These are phyloP conservation scores for Ophioderma brevispina DNA, from an alignment of 35 echinoderm and acorn worm genomes.

Conservation along the genomic window DNA sequence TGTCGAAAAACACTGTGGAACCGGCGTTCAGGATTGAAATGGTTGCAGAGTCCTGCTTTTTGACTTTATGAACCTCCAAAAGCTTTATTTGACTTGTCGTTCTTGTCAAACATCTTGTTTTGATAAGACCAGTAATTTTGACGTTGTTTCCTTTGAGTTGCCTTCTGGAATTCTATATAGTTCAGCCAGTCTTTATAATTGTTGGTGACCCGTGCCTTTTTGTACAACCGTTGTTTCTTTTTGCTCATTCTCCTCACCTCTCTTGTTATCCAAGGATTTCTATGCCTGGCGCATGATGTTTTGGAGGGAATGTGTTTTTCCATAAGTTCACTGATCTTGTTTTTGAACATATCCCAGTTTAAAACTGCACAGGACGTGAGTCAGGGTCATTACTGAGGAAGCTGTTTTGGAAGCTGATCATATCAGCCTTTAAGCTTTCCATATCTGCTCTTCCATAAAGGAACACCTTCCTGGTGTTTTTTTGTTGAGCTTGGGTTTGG, in stretches of 20 bases:
- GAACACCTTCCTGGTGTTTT: too few relatives aligned
- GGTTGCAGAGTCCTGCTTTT: conserved; percentile 30
- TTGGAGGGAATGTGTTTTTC: conserved; percentile 51
- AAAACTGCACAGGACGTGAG: not conserved
- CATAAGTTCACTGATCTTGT: conserved; percentile 31
- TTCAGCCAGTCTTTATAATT: conserved; percentile 18
- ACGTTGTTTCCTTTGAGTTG: not conserved
- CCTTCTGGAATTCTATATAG: conserved; percentile 9
- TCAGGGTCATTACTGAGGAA: conserved; percentile 8
- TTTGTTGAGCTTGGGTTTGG: too few relatives aligned
- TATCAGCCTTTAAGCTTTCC: not conserved
- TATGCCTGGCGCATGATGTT: conserved; percentile 3
- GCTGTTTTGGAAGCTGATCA: not conserved
- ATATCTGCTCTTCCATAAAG: conserved; percentile 5
- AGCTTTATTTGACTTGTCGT: not conserved
- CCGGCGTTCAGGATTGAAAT: not conserved
- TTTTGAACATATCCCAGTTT: conserved; percentile 56
- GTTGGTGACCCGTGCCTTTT: not conserved
- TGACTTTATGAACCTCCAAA: conserved; percentile 56
- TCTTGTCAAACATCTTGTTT: not conserved
- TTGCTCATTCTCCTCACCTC: not conserved
- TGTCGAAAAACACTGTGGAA: not conserved
- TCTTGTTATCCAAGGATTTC: conserved; percentile 47
- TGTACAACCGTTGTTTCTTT: not conserved
- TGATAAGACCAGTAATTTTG: not conserved